A percentile compares a stretch with the other conserved stretches of the same genome.
phyloP scores from a whole-genome alignment of 2,888 invertebrate species.

The Allophyes oxyacanthae region DNA sequence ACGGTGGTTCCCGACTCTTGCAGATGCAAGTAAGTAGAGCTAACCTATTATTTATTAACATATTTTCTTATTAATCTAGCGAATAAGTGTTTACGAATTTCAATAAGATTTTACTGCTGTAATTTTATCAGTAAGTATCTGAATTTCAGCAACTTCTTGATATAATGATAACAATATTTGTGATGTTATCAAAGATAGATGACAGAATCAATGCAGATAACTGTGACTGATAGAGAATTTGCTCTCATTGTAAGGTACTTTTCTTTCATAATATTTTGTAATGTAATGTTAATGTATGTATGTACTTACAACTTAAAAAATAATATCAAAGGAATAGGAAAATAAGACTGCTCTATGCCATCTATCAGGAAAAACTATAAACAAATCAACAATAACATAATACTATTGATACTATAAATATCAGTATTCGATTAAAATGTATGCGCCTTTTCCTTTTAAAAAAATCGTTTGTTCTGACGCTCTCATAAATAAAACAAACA shows the following conservation, averaged over 20 bases:
- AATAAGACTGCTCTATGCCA: too few relatives aligned
- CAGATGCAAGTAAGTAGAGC: conserved; percentile 82
- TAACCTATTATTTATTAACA: background rate
- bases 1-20: conserved; percentile 79
- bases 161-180: too few relatives aligned
- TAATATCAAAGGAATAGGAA: too few relatives aligned
- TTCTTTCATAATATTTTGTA: too few relatives aligned
- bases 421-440: conserved; percentile 6
- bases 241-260: too few relatives aligned
- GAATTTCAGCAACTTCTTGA: background rate
- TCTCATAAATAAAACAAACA: conserved; percentile 33
- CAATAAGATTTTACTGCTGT: background rate
- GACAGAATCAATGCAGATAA: too few relatives aligned
- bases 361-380: conserved; percentile 9
- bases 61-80: background rate
- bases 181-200: too few relatives aligned
- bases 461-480: conserved; percentile 41
- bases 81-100: background rate
- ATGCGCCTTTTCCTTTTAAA: conserved; percentile 12
- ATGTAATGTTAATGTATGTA: too few relatives aligned
- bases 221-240: too few relatives aligned
- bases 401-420: background rate
- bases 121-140: background rate
- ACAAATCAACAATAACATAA: background rate
- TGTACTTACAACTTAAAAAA: too few relatives aligned